Base-by-base conservation (phyloP, 2,888 invertebrate species). In the Idaea aversata region DNA sequence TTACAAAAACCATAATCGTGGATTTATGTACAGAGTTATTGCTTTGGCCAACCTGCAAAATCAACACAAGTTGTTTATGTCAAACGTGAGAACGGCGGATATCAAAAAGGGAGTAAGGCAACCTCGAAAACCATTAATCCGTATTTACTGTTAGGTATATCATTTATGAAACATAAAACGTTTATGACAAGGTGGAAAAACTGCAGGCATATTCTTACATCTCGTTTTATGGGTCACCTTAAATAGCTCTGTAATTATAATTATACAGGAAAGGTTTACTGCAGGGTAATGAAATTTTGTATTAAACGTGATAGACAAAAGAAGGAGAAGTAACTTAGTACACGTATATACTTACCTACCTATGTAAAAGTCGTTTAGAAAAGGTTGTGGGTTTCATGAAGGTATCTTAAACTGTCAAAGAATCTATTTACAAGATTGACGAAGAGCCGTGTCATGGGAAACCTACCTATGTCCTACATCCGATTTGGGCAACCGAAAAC, bases 111-210 rank as follows among this genome's bases (percentile, higher is more conserved):
- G 79, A 81, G 76, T 77, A 86, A 81, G 79, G 73, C 76, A 85
- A 83, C 84, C 87, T 87, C 84, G 80, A 82, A 86, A 83, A 76
- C 85, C 88, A 87, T 91, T 90, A 90, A 90, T 89, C 88, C 88
- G 85, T 88, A 90, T 90, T 89, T 90, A 90, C 88, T 86, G 66
- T 38, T 67, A 66, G 80, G 86, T 78, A 74, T 79, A 79, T 80
- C 86, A 90, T 92, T 91, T 91, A 92, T 90, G 91, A 87, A 86
- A 86, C 92, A 90, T 92, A 88, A 91, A 91, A 87, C 80, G 70
- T 88, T 92, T 91, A 92, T 81, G 90, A 86, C 83, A 84, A 87
- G 83, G 84, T 86, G 80, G 85, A 86, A 87, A 87, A 81, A 82
- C 84, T 85, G 82, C 81, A 82, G 78, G 79, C 83, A 82, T 88